A percentile compares a stretch with the other conserved stretches of the same genome.
phyloP scores from a whole-genome alignment of 2,797 vertebrate genomes.

The Peromyscus nudipes region DNA sequence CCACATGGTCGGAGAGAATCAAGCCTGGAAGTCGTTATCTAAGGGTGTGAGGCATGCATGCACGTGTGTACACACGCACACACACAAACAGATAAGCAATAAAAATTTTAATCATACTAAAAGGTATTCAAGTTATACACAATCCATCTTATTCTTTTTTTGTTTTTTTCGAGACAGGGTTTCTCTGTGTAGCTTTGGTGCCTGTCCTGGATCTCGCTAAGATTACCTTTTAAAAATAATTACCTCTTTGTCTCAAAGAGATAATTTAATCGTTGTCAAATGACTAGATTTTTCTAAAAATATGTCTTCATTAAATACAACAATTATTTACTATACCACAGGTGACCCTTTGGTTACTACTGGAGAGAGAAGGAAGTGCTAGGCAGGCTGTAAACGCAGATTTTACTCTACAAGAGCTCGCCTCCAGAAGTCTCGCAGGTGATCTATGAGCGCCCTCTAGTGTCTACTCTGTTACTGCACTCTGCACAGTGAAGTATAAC shows the following conservation, averaged over 20 bases:
- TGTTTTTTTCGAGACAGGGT: too few species aligned
- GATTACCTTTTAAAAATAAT: background rate
- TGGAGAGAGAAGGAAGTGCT: background rate
- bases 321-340: constrained; percentile 7
- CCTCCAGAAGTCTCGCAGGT: background rate
- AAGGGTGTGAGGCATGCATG: background rate
- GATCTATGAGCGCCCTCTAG: constrained; percentile 69
- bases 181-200: too few species aligned
- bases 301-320: background rate
- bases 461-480: constrained; percentile 51
- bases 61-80: too few species aligned
- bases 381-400: background rate
- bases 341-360: background rate
- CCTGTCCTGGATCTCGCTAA: background rate
- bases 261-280: background rate
- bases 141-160: background rate
- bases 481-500: background rate
- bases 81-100: background rate
- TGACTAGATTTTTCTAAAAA: background rate
- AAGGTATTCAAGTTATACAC: background rate
- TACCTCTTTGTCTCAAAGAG: background rate
- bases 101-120: background rate
- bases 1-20: background rate
- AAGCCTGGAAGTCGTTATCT: background rate
- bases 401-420: background rate